Evolutionary conservation across 2,888 invertebrate species (phyloP), one percentile per base, ranked within the genome.

Genomic region (Hedya salicella): DNA sequence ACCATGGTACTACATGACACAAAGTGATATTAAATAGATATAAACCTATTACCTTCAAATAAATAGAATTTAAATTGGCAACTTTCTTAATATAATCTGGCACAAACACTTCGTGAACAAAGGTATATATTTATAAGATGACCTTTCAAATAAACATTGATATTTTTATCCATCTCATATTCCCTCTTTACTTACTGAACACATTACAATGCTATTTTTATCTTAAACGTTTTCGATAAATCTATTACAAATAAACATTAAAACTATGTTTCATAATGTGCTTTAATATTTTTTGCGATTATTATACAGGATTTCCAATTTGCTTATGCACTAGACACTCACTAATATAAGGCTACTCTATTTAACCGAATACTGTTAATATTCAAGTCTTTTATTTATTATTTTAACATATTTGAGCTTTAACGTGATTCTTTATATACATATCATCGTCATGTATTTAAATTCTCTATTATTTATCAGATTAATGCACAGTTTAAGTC

Each of bases 401-500:
- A 83, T 84, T 85, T 86, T 84, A 77, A 85, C 84, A 88, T 86
- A 89, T 89, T 92, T 91, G 91, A 91, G 91, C 90, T 85, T 88
- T 90, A 83, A 86, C 77, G 78, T 81, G 81, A 86, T 85, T 87
- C 86, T 81, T 81, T 91, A 90, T 90, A 71, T 89, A 90, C 87
- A 88, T 75, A 76, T 72, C 71, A 73, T 78, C 77, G 76, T 80
- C 76, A 80, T 79, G 75, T 78, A 78, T 81, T 79, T 82, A 79
- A 73, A 74, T 78, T 81, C 78, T 82, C 77, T 81, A 85, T 87
- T 86, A 86, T 82, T 83, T 82, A 84, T 80, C 74, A 81, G 78
- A 88, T 89, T 91, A 91, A 91, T 89, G 88, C 89, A 90, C 88
- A 85, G 83, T 85, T 83, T 92, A 92, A 92, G 89, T 92, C 91